phyloP scores from a whole-genome alignment of 2,797 vertebrate genomes.

The Lerista edwardsae region DNA sequence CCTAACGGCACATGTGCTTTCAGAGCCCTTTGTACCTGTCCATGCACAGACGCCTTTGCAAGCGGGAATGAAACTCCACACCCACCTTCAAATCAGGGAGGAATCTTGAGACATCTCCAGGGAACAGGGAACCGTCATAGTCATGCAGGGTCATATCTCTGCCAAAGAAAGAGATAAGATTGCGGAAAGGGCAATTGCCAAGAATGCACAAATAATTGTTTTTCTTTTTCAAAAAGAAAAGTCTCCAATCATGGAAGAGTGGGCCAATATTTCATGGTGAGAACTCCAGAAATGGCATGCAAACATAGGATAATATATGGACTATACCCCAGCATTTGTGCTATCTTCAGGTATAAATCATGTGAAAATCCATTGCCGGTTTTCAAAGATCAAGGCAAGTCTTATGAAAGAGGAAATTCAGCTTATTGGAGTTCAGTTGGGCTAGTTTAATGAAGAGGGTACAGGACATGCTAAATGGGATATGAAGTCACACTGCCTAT shows the following conservation, averaged over 20 bases:
- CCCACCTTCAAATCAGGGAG: neutral
- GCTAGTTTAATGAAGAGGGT: neutral
- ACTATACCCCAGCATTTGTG: neutral
- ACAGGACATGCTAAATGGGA: neutral
- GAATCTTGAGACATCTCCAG: neutral
- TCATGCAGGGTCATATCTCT: neutral
- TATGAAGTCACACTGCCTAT: neutral
- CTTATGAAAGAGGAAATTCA: neutral
- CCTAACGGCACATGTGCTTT: neutral
- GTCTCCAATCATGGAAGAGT: neutral
- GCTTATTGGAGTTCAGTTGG: neutral
- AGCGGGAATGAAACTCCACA: neutral
- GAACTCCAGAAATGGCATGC: neutral
- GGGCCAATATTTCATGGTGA: neutral
- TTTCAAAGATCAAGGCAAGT: neutral
- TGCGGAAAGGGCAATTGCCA: too few species aligned
- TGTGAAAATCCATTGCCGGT: neutral
- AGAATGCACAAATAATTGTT: neutral
- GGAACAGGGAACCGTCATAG: neutral
- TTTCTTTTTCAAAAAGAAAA: neutral
- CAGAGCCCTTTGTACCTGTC: neutral
- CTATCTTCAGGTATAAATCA: neutral
- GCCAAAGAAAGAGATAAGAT: neutral
- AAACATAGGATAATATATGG: neutral
- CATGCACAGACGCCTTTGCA: neutral